Evolutionary conservation across 2,797 vertebrate species (phyloP), one percentile per base, ranked within the genome.

Genomic region (Phalloptychus januarius): DNA sequence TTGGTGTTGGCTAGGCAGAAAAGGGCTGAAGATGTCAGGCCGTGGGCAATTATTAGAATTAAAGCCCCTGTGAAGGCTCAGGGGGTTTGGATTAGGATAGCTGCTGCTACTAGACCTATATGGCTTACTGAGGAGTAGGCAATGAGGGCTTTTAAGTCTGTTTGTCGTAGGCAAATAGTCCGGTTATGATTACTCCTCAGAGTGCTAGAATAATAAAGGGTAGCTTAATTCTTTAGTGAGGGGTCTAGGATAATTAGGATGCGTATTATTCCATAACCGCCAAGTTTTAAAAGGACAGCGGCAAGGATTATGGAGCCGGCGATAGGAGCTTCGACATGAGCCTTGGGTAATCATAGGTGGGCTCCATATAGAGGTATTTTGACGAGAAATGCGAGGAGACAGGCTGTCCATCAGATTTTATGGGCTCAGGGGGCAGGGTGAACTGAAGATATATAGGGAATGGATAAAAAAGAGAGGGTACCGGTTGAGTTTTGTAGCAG

Each of bases 111-210:
- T 0, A 92, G 18, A 2, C 91, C 92, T 0, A 93, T 93, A 0
- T 95, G 93, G 0, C 90, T 90, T 0, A 95, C 88, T 0, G 93
- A 95, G 0, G 95, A 95, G 0, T 94, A 94, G 0, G 94, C 92
- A 0, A 95, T 96, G 0, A 95, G 1, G 0, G 93, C 90, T 2
- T 95, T 95, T 0, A 95, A 0, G 1, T 94, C 92, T 0, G 90
- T 93, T 48, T 95, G 91, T 0, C 63, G 74, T 0, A 95, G 0
- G 0, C 94, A 95, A 0, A 93, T 92, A 0, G 89, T 0, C 92
- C 86, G 0, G 90, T 94, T 1, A 94, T 94, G 0, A 93, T 58
- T 0, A 94, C 5, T 0, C 92, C 92, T 16, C 92, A 94, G 0
- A 94, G 16, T 0, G 93, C 92, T 0, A 93, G 0, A 0, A 86